Conservation (phyloP, 2,113 vertebrate species). For the Gymnorhina tibicen region DNA sequence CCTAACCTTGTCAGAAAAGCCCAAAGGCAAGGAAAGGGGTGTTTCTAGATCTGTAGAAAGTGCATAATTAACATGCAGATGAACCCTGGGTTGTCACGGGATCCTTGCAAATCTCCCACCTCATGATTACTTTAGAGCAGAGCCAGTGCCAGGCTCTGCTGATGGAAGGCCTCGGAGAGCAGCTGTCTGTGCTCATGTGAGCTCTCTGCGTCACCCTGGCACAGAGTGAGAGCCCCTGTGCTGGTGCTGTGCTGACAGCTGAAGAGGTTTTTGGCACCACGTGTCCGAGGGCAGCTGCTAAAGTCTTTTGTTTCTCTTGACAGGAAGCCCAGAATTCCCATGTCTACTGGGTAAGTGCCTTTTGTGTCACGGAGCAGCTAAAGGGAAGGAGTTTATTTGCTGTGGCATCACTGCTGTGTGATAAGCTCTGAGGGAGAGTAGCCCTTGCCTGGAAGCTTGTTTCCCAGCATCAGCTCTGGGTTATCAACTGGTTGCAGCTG, state of each 20-base stretch:
- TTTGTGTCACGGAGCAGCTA: not conserved
- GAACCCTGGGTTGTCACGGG: not conserved
- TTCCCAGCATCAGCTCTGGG: not conserved
- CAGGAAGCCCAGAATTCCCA: slow-evolving; percentile 98
- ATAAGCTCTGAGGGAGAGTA: not conserved
- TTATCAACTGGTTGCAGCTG: not conserved
- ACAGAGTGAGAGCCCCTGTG: not conserved
- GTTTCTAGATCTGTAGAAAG: not conserved
- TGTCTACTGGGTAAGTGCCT: slow-evolving; percentile 93
- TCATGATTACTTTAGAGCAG: not conserved
- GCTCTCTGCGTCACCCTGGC: not conserved
- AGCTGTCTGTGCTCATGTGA: not conserved
- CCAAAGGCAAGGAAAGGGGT: not conserved
- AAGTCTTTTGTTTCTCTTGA: slow-evolving; percentile 56
- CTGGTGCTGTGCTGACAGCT: slow-evolving; percentile 1
- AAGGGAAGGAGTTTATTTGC: not conserved
- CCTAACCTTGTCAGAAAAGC: not conserved
- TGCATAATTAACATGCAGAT: not conserved
- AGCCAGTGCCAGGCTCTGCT: not conserved
- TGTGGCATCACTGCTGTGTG: not conserved
- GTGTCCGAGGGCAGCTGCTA: not conserved
- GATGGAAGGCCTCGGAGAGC: not conserved
- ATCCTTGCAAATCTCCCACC: not conserved
- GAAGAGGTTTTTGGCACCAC: slow-evolving; percentile 11
- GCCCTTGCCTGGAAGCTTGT: not conserved